Base-by-base conservation (phyloP, 2,888 invertebrate genomes). In the Escarpia spicata region DNA sequence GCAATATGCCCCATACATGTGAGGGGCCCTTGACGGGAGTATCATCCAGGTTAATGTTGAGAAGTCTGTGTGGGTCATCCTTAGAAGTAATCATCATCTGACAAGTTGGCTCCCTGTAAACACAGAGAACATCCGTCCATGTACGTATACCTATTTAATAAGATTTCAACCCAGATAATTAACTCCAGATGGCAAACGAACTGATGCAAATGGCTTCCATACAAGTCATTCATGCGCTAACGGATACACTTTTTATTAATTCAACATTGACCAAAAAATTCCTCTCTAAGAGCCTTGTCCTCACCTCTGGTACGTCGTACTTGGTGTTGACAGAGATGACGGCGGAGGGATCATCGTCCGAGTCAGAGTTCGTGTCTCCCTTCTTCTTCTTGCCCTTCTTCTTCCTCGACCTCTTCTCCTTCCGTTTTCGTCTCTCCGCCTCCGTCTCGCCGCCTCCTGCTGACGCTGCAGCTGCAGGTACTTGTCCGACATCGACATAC, bases 31-130 rank as follows among this genome's bases (percentile, higher is more conserved):
- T n/a, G n/a, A n/a, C n/a, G n/a, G n/a, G n/a, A n/a, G n/a, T n/a
- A n/a, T n/a, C n/a, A n/a, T n/a, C n/a, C 92, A 99, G 97, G 97
- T 99, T 98, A 94, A 99, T 99, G 97, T 99, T 98, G 92, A 99
- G 97, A 91, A 99, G 99, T 95, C 98, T 97, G 97, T 99, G 99
- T 92, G 99, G 99, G 97, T 99, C 99, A 97, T 98, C 98, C 8
- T 96, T 94, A 91, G 97, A 95, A 96, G 75, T 97, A 96, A 92
- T 98, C 98, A 95, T 98, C 95, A 92, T 96, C 96, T 26, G 97
- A 96, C 26, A n/a, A n/a, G n/a, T n/a, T n/a, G n/a, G n/a, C n/a
- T n/a, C n/a, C n/a, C n/a, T n/a, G n/a, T n/a, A n/a, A n/a, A n/a
- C n/a, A n/a, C n/a, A n/a, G n/a, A n/a, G n/a, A n/a, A n/a, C n/a